Percentiles rank a stretch among this genome's conserved stretches.
These are phyloP conservation scores for Cataglyphis albicans DNA, from an alignment of 2,888 invertebrate genomes.

Conservation along the genomic window DNA sequence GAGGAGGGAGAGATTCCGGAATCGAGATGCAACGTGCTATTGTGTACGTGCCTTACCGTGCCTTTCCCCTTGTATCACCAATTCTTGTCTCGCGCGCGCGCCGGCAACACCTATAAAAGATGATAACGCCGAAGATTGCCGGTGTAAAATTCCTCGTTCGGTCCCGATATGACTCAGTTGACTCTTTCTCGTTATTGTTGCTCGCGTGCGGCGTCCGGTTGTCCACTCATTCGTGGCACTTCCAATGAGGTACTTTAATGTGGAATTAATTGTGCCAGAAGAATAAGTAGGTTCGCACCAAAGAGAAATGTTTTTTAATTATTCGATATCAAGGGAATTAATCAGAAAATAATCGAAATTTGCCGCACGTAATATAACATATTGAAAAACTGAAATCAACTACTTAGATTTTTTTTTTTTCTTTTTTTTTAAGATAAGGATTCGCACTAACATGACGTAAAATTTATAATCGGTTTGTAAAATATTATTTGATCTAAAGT, in stretches of 20 bases:
- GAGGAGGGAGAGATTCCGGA: neutral
- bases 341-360: neutral
- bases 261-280: neutral
- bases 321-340: neutral
- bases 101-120: conserved; percentile 56
- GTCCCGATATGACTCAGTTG: conserved; percentile 44
- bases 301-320: neutral
- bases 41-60: conserved; percentile 61
- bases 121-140: conserved; percentile 59
- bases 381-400: neutral
- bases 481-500: neutral
- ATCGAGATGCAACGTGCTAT: conserved; percentile 55
- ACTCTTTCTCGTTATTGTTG: conserved; percentile 9
- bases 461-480: neutral
- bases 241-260: neutral
- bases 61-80: conserved; percentile 20
- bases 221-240: neutral
- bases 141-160: conserved; percentile 51
- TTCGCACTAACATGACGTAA: neutral
- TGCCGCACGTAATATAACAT: neutral
- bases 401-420: too few relatives aligned
- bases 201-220: neutral
- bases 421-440: neutral
- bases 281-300: neutral
- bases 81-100: conserved; percentile 26